Percentiles rank a stretch among this genome's conserved stretches.
Conservation (phyloP, 2,113 vertebrate genomes). For the Jacana jacana region DNA sequence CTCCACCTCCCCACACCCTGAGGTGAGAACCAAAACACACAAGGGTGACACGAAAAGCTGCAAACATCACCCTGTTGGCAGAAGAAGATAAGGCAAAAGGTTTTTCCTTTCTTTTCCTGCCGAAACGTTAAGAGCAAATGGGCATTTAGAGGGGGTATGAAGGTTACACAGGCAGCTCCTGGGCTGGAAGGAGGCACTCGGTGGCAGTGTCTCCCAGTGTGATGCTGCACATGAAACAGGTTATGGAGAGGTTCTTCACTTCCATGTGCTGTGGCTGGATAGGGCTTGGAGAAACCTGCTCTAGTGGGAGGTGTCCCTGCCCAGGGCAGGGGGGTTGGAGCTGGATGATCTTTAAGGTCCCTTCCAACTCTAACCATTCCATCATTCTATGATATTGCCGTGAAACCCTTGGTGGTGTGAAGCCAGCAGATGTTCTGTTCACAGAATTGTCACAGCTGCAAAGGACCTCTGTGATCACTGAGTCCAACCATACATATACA, state of each 20-base stretch:
- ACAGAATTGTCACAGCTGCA: too few relatives aligned
- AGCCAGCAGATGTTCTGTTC: too few relatives aligned
- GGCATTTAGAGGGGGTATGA: neutral
- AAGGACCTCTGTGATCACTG: too few relatives aligned
- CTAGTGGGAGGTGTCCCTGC: too few relatives aligned
- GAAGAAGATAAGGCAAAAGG: too few relatives aligned
- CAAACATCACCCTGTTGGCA: neutral
- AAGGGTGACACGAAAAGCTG: neutral
- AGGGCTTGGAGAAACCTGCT: too few relatives aligned
- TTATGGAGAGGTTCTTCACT: neutral
- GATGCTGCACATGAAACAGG: neutral
- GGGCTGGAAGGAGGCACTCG: neutral
- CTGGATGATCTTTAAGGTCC: neutral
- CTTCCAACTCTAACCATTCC: too few relatives aligned
- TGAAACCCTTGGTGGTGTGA: too few relatives aligned
- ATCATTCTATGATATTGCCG: neutral
- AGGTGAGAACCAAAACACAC: neutral
- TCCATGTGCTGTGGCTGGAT: accelerated
- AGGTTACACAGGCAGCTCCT: accelerated
- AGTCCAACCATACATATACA: too few relatives aligned
- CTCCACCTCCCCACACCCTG: accelerated
- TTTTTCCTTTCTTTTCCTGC: too few relatives aligned
- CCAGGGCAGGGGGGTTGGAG: too few relatives aligned
- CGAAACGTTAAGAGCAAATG: neutral
- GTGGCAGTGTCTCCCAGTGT: neutral